A percentile compares a stretch with the other conserved stretches of the same genome.
Evolutionary conservation across 2,888 invertebrate genomes (phyloP).

Genomic region (Callinectes sapidus): DNA sequence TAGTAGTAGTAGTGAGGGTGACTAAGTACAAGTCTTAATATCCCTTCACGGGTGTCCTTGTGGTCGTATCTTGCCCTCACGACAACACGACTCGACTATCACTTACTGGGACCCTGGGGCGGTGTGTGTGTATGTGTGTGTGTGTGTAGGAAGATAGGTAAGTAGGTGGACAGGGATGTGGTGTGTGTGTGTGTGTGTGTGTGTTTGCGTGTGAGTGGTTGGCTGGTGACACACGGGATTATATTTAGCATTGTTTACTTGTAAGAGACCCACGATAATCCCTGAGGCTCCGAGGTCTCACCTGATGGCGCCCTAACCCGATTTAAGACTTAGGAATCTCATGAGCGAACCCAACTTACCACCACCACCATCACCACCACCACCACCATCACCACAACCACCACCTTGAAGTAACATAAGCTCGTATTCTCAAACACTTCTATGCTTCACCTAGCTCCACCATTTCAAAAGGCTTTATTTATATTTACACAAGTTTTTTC

Average conservation of each 20-base stretch:
- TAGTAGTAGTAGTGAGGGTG: neutral
- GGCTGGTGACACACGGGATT: slow-evolving; percentile 35
- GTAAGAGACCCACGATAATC: slow-evolving; percentile 41
- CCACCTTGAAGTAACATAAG: neutral
- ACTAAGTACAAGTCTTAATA: neutral
- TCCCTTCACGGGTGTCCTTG: neutral
- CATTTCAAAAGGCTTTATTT: no score
- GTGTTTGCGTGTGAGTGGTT: neutral
- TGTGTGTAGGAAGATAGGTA: neutral
- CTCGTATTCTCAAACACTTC: no score
- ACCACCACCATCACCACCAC: no score
- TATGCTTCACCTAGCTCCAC: no score
- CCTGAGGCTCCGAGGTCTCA: slow-evolving; percentile 5
- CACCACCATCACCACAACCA: no score
- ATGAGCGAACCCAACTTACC: neutral
- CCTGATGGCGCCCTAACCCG: slow-evolving; percentile 40
- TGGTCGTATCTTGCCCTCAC: neutral
- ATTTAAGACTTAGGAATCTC: slow-evolving; percentile 15
- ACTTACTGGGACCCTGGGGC: neutral
- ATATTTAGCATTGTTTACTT: slow-evolving; percentile 51
- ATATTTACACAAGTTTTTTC: no score
- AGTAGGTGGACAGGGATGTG: neutral
- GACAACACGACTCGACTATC: neutral
- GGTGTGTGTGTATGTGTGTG: neutral
- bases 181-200: neutral